Percentiles rank a stretch among this genome's conserved stretches.
phyloP scores from a whole-genome alignment of 2,113 vertebrate species.

The Anolis sagrei region DNA sequence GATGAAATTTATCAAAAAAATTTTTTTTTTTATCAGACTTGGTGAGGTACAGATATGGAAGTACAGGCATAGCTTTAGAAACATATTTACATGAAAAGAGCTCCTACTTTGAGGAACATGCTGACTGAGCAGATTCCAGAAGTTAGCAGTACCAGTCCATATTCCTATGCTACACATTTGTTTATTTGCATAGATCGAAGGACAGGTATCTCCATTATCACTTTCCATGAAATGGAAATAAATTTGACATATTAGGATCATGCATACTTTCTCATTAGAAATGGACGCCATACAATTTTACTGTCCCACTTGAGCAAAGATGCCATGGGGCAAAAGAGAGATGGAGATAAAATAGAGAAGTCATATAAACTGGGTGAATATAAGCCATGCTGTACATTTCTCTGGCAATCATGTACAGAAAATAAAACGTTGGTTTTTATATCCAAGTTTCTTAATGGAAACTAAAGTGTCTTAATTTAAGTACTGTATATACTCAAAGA shows the following conservation, averaged over 20 bases:
- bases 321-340: fast-evolving
- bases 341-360: neutral
- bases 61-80: neutral
- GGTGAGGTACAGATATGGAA: too few species aligned
- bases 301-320: constrained; percentile 17
- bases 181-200: too few species aligned
- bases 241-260: neutral
- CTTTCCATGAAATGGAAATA: constrained; percentile 24
- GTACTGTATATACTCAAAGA: too few species aligned
- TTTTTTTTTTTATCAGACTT: neutral
- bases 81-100: neutral
- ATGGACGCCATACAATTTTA: neutral
- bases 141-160: neutral
- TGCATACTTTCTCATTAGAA: fast-evolving
- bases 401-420: constrained; percentile 21
- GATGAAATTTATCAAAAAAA: neutral
- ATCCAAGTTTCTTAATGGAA: neutral
- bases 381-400: neutral
- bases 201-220: neutral
- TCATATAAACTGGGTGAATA: neutral
- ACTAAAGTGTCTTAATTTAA: neutral
- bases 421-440: constrained; percentile 7
- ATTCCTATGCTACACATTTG: too few species aligned
- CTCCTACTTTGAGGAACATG: neutral
- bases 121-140: neutral